Evolutionary conservation across 2,113 vertebrate genomes (phyloP).

Genomic region (Cinclus mexicanus): DNA sequence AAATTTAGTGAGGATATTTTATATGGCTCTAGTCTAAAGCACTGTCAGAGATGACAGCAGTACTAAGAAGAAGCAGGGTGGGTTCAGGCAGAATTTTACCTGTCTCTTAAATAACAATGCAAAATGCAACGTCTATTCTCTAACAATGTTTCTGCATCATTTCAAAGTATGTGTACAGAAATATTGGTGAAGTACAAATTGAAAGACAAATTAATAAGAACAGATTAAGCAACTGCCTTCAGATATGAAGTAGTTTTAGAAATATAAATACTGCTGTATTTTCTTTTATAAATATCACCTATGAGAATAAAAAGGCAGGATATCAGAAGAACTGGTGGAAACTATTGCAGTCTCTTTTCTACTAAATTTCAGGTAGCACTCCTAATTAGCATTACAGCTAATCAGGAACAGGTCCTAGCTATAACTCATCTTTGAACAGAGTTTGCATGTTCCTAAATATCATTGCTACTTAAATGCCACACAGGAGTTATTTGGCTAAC

Average conservation of each 20-base stretch:
- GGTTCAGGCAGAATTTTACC: background rate
- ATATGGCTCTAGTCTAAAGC: background rate
- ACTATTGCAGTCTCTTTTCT: background rate
- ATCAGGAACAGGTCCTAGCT: background rate
- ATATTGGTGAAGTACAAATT: background rate
- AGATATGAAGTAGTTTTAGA: background rate
- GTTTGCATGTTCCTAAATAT: background rate
- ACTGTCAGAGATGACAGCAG: background rate
- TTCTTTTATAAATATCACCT: conserved; percentile 22
- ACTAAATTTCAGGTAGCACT: background rate
- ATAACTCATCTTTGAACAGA: background rate
- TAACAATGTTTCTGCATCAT: background rate
- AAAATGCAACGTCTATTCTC: background rate
- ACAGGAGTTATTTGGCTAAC: background rate
- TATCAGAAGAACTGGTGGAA: background rate
- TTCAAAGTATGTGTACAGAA: background rate
- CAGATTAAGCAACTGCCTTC: background rate
- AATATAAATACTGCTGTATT: background rate
- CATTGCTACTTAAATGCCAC: background rate
- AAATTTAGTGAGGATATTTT: background rate
- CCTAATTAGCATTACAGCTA: background rate
- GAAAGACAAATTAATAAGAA: conserved; percentile 47
- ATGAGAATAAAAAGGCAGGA: conserved; percentile 1
- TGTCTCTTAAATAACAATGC: background rate
- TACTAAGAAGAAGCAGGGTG: background rate